phyloP scores from a whole-genome alignment of 2,113 vertebrate species.

The Rhabdomys dilectus region DNA sequence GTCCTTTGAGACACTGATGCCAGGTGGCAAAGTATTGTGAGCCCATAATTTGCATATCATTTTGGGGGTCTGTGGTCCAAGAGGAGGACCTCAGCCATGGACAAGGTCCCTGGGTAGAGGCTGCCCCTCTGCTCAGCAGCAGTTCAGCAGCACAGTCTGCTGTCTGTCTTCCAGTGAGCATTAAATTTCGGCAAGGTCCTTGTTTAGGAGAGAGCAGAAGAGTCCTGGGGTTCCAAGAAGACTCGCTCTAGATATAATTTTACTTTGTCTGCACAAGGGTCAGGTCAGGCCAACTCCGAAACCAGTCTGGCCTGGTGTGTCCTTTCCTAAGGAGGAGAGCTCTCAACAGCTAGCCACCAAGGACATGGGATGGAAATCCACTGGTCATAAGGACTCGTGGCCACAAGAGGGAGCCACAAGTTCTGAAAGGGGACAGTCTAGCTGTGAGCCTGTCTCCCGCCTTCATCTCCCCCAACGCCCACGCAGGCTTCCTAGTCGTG shows the following conservation, averaged over 20 bases:
- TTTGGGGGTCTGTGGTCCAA: background rate
- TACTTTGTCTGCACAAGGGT: background rate
- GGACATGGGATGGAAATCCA: background rate
- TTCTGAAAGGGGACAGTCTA: constrained; percentile 28
- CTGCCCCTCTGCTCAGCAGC: no score
- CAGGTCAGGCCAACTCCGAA: background rate
- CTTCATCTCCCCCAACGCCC: constrained; percentile 44
- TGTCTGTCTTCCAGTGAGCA: background rate
- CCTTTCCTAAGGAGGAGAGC: background rate
- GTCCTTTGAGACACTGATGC: background rate
- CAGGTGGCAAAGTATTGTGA: background rate
- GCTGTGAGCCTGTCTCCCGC: background rate
- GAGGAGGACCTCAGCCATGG: background rate
- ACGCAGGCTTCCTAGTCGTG: background rate
- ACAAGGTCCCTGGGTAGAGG: rapidly evolving
- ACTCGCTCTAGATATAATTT: background rate
- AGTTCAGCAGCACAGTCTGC: background rate
- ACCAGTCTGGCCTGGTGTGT: background rate
- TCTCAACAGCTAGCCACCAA: background rate
- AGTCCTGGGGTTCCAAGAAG: background rate
- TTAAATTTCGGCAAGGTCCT: background rate
- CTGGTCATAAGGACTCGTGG: background rate
- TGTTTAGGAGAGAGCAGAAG: background rate
- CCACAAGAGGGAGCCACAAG: constrained; percentile 78
- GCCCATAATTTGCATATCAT: background rate